Percentiles rank a stretch among this genome's conserved stretches.
These are phyloP conservation scores for Cydia amplana DNA, from an alignment of 1,140 invertebrate genomes.

Conservation along the genomic window DNA sequence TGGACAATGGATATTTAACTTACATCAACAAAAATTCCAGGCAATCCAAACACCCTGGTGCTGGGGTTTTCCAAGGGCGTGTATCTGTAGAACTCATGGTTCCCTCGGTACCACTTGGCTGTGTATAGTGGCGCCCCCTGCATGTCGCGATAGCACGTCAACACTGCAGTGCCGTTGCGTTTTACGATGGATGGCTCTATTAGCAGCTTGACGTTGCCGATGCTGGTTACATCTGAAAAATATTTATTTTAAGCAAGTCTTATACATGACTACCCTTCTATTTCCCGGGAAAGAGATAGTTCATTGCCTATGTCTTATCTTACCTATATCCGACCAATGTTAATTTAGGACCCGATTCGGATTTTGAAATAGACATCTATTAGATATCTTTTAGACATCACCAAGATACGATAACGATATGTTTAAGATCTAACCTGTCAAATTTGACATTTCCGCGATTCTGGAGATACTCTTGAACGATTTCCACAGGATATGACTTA, in stretches of 20 bases:
- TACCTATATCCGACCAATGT: no score
- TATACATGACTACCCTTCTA: no score
- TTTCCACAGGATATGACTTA: no score
- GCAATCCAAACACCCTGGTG: slow-evolving; percentile 85
- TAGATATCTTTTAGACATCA: no score
- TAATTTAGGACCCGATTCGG: no score
- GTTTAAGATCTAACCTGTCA: no score
- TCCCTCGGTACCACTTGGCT: slow-evolving; percentile 78
- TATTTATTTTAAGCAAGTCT: background rate
- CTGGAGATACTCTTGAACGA: no score
- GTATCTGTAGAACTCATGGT: slow-evolving; percentile 88
- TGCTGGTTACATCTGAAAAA: slow-evolving; percentile 66
- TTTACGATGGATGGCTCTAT: slow-evolving; percentile 81
- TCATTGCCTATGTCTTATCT: no score
- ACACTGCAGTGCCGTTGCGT: slow-evolving; percentile 82
- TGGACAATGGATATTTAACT: slow-evolving; percentile 67
- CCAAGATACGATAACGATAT: no score
- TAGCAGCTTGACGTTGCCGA: slow-evolving; percentile 77
- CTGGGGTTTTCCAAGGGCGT: slow-evolving; percentile 84
- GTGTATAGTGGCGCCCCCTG: slow-evolving; percentile 87
- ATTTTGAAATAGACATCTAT: no score
- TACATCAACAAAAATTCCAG: slow-evolving; percentile 88
- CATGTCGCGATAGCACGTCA: slow-evolving; percentile 87
- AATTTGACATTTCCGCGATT: no score
- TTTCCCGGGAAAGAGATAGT: no score